Base-by-base conservation (phyloP, 2,797 vertebrate species). In the Atherinosoma microstoma region DNA sequence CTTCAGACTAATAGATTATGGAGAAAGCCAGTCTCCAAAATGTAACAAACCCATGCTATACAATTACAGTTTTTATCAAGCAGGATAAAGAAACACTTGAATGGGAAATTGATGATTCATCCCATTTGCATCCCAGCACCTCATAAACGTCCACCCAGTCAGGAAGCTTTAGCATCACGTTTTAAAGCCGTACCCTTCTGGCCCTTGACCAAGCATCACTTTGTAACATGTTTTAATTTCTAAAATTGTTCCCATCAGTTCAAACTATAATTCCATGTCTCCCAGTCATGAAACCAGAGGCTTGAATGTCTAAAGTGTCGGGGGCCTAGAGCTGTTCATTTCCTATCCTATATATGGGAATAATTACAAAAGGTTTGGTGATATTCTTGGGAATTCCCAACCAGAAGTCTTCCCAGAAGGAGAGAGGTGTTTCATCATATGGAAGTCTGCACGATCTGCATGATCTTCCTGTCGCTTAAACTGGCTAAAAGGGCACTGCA, bases 331-430 rank as follows among this genome's bases (percentile, higher is more conserved):
- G 61, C 58, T 76, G 58, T 20, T 78, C 38, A 62, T 13, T 18
- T 64, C 62, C 38, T 49, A 16, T 64, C 64, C 58, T 78, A 63
- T 76, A 72, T 75, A 70, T 77, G 67, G 57, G 42, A 75, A 66
- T 62, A 73, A 20, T 64, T n/a, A 3, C 27, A 16, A 58, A 73
- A 63, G 64, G 69, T 76, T 75, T 62, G 54, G 27, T 58, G 58
- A 83, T 85, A 65, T 78, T 82, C 75, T 84, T 86, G 73, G 83
- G 82, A 88, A 80, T 88, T 86, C 65, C 70, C 72, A 40, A 75
- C 72, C 62, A 70, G 36, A 67, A 58, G 56, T 61, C 59, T 89
- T 89, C 82, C 82, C 78, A 90, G 76, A 78, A 67, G 76, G 70
- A 27, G 27, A 51, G 70, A 81, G 70, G 62, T 80, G 84, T 83